Conservation (phyloP, 2,888 invertebrate genomes). For the Dolichomitus sp. region DNA sequence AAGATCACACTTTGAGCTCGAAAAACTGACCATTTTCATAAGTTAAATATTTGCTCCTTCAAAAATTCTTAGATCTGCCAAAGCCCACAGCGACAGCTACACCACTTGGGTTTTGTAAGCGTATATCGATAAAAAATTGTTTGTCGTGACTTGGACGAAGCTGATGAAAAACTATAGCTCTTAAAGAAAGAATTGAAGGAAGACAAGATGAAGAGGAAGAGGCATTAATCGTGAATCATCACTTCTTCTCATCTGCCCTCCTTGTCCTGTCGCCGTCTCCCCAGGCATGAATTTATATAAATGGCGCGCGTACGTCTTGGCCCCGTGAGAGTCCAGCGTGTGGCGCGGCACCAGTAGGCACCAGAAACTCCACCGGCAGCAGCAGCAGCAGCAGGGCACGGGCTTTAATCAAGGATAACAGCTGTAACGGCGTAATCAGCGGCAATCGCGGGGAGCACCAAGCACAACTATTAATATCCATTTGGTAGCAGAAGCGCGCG, state of each 20-base stretch:
- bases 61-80: too few relatives aligned
- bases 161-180: background rate
- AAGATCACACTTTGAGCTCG: too few relatives aligned
- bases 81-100: too few relatives aligned
- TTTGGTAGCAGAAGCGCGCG: conserved; percentile 61
- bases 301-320: conserved; percentile 24
- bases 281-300: conserved; percentile 56
- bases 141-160: background rate
- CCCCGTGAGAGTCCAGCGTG: conserved; percentile 44
- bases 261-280: conserved; percentile 30
- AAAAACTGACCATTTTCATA: too few relatives aligned
- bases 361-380: conserved; percentile 51
- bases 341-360: conserved; percentile 35
- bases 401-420: conserved; percentile 77
- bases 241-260: conserved; percentile 7
- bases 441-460: conserved; percentile 78
- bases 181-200: background rate
- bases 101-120: too few relatives aligned
- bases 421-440: conserved; percentile 74
- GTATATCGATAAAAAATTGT: conserved; percentile 4
- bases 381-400: conserved; percentile 30
- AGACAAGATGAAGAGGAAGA: background rate
- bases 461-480: conserved; percentile 68
- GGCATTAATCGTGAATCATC: conserved; percentile 11
- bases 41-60: too few relatives aligned